Conservation (phyloP, 2,113 vertebrate species). For the Cyprinus carpio region DNA sequence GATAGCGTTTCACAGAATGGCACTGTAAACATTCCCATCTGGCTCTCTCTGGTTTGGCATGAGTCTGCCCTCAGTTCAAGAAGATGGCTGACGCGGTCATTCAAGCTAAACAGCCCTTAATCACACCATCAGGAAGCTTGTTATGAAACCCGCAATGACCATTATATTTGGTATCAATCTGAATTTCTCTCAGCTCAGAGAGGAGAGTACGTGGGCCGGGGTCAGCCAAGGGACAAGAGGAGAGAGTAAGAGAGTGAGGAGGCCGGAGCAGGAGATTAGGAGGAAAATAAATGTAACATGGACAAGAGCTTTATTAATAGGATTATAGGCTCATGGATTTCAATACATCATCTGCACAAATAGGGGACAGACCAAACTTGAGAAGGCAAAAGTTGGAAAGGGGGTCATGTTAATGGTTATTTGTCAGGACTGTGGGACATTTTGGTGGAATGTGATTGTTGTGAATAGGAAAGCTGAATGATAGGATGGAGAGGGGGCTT, state of each 20-base stretch:
- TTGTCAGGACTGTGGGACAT: constrained; percentile 63
- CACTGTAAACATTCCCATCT: constrained; percentile 48
- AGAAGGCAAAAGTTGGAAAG: constrained; percentile 60
- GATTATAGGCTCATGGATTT: constrained; percentile 85
- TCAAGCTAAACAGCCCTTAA: constrained; percentile 70
- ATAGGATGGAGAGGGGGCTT: not conserved
- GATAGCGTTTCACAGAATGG: constrained; percentile 23
- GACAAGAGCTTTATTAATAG: constrained; percentile 88
- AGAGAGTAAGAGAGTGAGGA: constrained; percentile 65
- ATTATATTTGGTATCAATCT: constrained; percentile 78
- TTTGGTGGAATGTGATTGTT: constrained; percentile 40
- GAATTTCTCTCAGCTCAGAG: constrained; percentile 70
- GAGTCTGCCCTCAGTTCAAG: constrained; percentile 55
- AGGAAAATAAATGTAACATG: constrained; percentile 86
- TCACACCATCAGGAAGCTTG: constrained; percentile 70
- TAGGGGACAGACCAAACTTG: constrained; percentile 68
- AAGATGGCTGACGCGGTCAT: constrained; percentile 63
- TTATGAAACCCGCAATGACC: constrained; percentile 71
- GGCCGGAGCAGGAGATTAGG: constrained; percentile 79
- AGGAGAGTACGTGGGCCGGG: constrained; percentile 78
- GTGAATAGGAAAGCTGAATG: constrained; percentile 20
- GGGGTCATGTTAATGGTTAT: constrained; percentile 59
- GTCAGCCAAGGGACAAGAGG: constrained; percentile 84
- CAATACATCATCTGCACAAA: constrained; percentile 73
- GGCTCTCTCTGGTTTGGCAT: constrained; percentile 47